phyloP scores from a whole-genome alignment of 2,113 vertebrate genomes.

The Macroglossus sobrinus region DNA sequence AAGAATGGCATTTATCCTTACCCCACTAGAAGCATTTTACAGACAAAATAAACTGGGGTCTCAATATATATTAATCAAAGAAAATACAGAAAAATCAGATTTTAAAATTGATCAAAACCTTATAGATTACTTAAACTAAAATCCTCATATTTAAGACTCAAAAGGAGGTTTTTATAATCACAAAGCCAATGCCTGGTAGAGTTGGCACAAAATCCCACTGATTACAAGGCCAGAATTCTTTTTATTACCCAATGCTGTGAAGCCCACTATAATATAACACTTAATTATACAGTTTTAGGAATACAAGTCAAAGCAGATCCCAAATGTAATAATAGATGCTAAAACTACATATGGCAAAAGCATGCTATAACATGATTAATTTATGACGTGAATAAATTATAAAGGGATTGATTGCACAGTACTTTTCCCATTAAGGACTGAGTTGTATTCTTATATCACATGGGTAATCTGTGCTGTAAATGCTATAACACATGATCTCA shows the following conservation, averaged over 20 bases:
- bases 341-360: constrained; percentile 61
- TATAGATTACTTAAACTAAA: constrained; percentile 23
- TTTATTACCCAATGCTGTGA: constrained; percentile 69
- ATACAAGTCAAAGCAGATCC: constrained; percentile 75
- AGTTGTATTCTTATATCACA: not conserved
- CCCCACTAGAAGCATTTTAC: not conserved
- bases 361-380: constrained; percentile 70
- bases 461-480: not conserved
- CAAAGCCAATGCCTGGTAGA: constrained; percentile 6
- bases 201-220: constrained; percentile 61
- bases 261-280: constrained; percentile 76
- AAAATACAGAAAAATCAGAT: constrained; percentile 17
- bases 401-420: constrained; percentile 53
- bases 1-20: not conserved
- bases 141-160: not conserved
- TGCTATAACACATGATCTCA: not conserved
- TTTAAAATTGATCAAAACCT: not conserved
- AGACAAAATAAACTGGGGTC: not conserved
- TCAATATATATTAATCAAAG: not conserved
- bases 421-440: constrained; percentile 50
- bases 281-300: constrained; percentile 72
- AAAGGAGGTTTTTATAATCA: constrained; percentile 42
- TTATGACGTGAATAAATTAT: constrained; percentile 59
- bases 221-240: constrained; percentile 73
- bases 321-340: constrained; percentile 72